Base-by-base conservation (phyloP, 2,113 vertebrate genomes). In the Hippocampus barbouri region DNA sequence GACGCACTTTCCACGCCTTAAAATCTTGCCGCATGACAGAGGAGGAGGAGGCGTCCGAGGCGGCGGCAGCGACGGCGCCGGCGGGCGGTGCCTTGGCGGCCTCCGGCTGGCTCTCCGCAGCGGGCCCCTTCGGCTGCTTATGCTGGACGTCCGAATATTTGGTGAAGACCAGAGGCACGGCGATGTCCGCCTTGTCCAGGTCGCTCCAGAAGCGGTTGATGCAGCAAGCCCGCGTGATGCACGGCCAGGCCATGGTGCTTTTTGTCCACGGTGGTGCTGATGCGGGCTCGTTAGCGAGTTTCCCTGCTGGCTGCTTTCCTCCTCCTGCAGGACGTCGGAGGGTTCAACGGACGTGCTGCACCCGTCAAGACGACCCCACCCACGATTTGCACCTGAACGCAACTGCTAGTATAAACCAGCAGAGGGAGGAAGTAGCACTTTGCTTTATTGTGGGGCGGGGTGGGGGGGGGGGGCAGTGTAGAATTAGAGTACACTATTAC, bases 201-300 rank as follows among this genome's bases (percentile, higher is more conserved):
- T 98, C 96, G 88, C 92, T 97, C 97, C 97, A 98, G 83, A 96
- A 97, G 41, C 97, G 96, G 71, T 96, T 97, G 81, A 98, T 97
- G 94, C 96, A 98, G 94, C 97, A 98, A 23, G 96, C 97, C 83
- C 97, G 94, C 79, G 95, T 98, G 70, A 98, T 96, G 91, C 96
- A 98, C 73, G 96, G 97, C 97, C 97, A 98, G 60, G 97, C 97
- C 97, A 98, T 98, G 85, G 66, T 86, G 70, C 16, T 34, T 61
- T 54, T 3, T 11, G 21, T 56, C 53, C 21, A 9, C 53, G 53
- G 53, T 56, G 21, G 61, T 63, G 61, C 34, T 63, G 38, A 40
- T 40, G 61, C 59, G 2, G 30, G 34, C 20, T 69, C 11, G 15
- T 34, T 61, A 18, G 59, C 27, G 30, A 14, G 20, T n/a, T 57